These are phyloP conservation scores for Paratrypauchen microcephalus DNA, from an alignment of 2,797 vertebrate species.

Conservation along the genomic window DNA sequence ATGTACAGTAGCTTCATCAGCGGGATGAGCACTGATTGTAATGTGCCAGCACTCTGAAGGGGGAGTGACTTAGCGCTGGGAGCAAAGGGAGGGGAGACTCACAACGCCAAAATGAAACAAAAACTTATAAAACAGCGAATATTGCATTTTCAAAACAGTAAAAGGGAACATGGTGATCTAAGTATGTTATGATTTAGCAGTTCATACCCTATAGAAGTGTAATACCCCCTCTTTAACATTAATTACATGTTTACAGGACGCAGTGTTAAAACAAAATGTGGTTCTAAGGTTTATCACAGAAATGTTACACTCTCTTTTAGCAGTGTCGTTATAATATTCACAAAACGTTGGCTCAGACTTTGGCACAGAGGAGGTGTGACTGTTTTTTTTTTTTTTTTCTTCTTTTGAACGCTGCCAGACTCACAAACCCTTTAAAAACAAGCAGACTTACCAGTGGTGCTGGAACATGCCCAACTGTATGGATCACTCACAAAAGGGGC, in stretches of 20 bases:
- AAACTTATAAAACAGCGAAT: no score
- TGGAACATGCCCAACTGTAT: constrained; percentile 56
- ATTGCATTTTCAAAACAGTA: no score
- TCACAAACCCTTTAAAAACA: constrained; percentile 50
- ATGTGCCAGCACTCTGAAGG: no score
- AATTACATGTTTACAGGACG: not conserved
- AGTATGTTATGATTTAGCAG: no score
- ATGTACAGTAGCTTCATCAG: no score
- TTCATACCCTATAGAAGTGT: no score
- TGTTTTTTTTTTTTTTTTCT: not conserved
- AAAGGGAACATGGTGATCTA: no score
- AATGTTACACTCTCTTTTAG: not conserved
- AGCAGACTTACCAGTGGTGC: constrained; percentile 49
- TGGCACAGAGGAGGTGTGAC: not conserved
- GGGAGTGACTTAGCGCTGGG: no score
- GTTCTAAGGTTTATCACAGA: not conserved
- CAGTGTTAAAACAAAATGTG: not conserved
- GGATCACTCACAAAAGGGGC: constrained; percentile 13
- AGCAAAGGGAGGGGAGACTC: no score
- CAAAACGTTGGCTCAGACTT: not conserved
- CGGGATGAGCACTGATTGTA: no score
- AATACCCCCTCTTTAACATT: not conserved
- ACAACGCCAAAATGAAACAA: no score
- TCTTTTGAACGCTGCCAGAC: not conserved
- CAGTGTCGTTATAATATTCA: not conserved